Conservation (phyloP, 2,113 vertebrate species). For the Pimephales promelas region DNA sequence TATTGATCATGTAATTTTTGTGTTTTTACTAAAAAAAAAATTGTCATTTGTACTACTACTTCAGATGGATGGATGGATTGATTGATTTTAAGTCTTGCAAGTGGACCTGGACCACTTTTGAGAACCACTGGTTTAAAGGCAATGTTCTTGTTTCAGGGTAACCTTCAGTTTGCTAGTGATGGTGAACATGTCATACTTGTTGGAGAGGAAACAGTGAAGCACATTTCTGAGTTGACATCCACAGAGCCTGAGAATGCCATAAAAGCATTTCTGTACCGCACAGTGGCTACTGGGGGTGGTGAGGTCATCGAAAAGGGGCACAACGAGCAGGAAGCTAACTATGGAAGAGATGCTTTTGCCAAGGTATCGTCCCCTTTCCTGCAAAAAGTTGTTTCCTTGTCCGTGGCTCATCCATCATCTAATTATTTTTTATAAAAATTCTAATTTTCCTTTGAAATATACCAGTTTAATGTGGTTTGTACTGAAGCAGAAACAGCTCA, state of each 20-base stretch:
- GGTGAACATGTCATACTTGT: conserved; percentile 71
- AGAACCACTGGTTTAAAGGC: not conserved
- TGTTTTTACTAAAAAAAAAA: too few relatives aligned
- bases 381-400: not conserved
- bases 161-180: conserved; percentile 78
- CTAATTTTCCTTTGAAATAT: not conserved
- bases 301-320: conserved; percentile 91
- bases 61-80: too few relatives aligned
- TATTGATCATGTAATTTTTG: too few relatives aligned
- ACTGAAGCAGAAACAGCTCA: not conserved
- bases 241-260: conserved; percentile 65
- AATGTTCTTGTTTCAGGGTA: conserved; percentile 76
- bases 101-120: not conserved
- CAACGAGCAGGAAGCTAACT: conserved; percentile 80
- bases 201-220: conserved; percentile 55
- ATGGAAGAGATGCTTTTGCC: conserved; percentile 87
- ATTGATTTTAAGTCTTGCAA: too few relatives aligned
- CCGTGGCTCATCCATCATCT: not conserved
- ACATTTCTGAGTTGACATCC: conserved; percentile 76
- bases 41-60: too few relatives aligned
- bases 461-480: not conserved
- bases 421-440: not conserved
- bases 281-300: conserved; percentile 85
- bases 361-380: conserved; percentile 76
- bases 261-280: conserved; percentile 82